These are phyloP conservation scores for Achlya flavicornis DNA, from an alignment of 2,888 invertebrate species.

Conservation along the genomic window DNA sequence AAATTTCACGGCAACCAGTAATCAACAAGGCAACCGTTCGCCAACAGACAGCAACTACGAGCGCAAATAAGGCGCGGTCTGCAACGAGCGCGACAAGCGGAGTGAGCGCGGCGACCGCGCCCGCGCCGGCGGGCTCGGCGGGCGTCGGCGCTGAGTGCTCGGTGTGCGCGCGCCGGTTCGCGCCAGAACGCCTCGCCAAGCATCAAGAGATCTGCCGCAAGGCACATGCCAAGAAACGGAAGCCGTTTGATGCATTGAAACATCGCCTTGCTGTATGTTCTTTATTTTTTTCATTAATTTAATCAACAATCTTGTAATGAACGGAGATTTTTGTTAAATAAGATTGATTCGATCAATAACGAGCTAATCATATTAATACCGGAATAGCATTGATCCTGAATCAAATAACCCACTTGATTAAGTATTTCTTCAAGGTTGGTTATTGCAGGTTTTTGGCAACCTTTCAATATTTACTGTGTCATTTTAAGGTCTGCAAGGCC, in stretches of 20 bases:
- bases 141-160: slow-evolving; percentile 80
- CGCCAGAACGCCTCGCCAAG: slow-evolving; percentile 89
- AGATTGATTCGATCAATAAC: no score
- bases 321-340: no score
- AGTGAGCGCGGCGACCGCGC: slow-evolving; percentile 18
- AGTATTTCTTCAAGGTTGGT: no score
- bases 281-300: not conserved
- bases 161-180: slow-evolving; percentile 92
- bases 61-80: not conserved
- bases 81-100: slow-evolving; percentile 10
- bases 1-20: no score
- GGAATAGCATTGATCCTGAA: no score
- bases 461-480: no score
- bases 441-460: no score
- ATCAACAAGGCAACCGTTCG: not conserved
- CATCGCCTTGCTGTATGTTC: slow-evolving; percentile 88
- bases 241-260: slow-evolving; percentile 95
- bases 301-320: no score
- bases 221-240: slow-evolving; percentile 91
- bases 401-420: no score
- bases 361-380: no score
- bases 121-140: slow-evolving; percentile 20
- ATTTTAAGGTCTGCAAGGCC: no score
- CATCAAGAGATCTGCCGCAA: slow-evolving; percentile 95
- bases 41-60: not conserved